Base-by-base conservation (phyloP, 2,888 invertebrate genomes). In the Trichopoda pennipes region DNA sequence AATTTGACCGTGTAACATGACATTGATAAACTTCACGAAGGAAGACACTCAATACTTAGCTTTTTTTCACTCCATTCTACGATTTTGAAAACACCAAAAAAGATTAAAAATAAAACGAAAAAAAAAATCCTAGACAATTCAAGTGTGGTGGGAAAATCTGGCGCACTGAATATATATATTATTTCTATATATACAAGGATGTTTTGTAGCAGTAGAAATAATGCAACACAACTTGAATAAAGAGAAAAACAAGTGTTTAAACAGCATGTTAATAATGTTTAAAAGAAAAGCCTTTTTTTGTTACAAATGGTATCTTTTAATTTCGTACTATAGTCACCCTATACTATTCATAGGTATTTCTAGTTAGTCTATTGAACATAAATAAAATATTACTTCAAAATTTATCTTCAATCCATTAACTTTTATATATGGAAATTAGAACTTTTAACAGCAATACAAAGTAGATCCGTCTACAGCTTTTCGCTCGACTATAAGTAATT, bases 1-100 rank as follows among this genome's bases (percentile, higher is more conserved):
- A 79, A 79, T 79, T 82, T 82, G 81, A 79, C 81, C 81, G 79
- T 82, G 79, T 72, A 79, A 82, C 81, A 79, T 82, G 81, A 82
- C 81, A 82, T 82, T 82, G 81, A 82, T 75, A 82, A 82, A 82
- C 75, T 82, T 74, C 75, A 79, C 42, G 68, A 72, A 70, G 75
- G 38, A 53, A 55, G 60, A 79, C 49, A 66, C 47, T 61, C 74
- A 73, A 69, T 61, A 70, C 44, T 44, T 64, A 51, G 19, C n/a
- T 21, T 28, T 28, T 55, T 60, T 21, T 35, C 38, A 42, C 17
- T 38, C 32, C 21, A 61, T 53, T 61, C 56, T 72, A 12, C 47
- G 35, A 47, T 56, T 63, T 68, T 49, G 19, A 73, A 49, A 76
- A 49, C 58, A 58, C 32, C 10, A 56, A 80, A 66, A n/a, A 66